Evolutionary conservation across 1,140 invertebrate genomes (phyloP).

Genomic region (Ephestia elutella): DNA sequence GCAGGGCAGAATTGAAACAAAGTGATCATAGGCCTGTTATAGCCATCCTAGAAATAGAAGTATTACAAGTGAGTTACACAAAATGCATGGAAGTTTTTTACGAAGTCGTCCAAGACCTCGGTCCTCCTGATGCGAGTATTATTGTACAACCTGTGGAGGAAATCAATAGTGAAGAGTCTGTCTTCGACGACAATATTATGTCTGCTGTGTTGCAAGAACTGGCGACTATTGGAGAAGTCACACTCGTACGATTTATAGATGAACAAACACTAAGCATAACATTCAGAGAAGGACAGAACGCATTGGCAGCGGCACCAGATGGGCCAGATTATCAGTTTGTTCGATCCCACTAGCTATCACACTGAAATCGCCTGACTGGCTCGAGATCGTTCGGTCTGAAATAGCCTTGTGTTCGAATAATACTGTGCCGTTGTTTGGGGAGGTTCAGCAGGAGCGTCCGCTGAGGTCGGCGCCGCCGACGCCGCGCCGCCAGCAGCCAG

Average conservation of each 20-base stretch:
- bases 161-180: constrained; percentile 66
- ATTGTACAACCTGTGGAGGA: constrained; percentile 80
- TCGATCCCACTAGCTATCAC: constrained; percentile 81
- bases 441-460: constrained; percentile 46
- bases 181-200: constrained; percentile 83
- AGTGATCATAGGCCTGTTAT: constrained; percentile 98
- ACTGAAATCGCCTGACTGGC: constrained; percentile 91
- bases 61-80: constrained; percentile 84
- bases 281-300: constrained; percentile 89
- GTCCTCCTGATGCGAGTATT: constrained; percentile 96
- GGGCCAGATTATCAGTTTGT: constrained; percentile 75
- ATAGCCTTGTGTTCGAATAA: constrained; percentile 88
- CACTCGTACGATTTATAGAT: constrained; percentile 91
- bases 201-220: constrained; percentile 82
- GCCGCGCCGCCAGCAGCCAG: constrained; percentile 63
- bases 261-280: constrained; percentile 92
- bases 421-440: constrained; percentile 82
- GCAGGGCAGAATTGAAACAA: constrained; percentile 95
- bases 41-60: constrained; percentile 91
- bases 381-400: constrained; percentile 85
- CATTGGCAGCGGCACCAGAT: constrained; percentile 81
- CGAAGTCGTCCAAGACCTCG: constrained; percentile 89
- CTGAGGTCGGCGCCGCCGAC: constrained; percentile 67
- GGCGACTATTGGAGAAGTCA: constrained; percentile 87
- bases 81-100: constrained; percentile 85